These are phyloP conservation scores for Sinosuthora webbiana DNA, from an alignment of 2,113 vertebrate genomes.

Conservation along the genomic window DNA sequence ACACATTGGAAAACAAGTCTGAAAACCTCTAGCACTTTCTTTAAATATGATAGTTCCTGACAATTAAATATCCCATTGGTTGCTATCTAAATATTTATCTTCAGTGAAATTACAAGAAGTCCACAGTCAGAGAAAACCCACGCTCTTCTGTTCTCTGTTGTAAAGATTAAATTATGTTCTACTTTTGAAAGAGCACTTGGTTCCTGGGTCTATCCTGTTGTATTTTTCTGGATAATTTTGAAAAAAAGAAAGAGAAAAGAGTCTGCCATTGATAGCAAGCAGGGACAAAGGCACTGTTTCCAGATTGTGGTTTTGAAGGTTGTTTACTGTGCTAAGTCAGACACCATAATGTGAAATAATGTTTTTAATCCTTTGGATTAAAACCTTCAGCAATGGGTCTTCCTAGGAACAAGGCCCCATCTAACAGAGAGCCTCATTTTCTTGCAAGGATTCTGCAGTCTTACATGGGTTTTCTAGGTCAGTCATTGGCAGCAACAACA, in stretches of 20 bases:
- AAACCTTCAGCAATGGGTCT: background rate
- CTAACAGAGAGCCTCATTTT: background rate
- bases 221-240: background rate
- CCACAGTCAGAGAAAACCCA: slow-evolving; percentile 17
- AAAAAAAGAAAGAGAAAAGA: background rate
- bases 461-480: background rate
- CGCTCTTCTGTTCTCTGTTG: background rate
- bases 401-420: slow-evolving; percentile 10
- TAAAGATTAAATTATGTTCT: slow-evolving; percentile 6
- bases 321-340: slow-evolving; percentile 15
- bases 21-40: background rate
- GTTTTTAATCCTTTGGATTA: background rate
- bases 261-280: background rate
- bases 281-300: slow-evolving; percentile 4
- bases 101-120: slow-evolving; percentile 28
- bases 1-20: slow-evolving; percentile 19
- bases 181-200: background rate
- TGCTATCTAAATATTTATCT: slow-evolving; percentile 45
- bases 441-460: background rate
- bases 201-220: background rate
- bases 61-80: slow-evolving; percentile 34
- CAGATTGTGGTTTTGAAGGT: slow-evolving; percentile 17
- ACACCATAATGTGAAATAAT: slow-evolving; percentile 48
- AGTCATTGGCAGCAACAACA: background rate
- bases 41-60: slow-evolving; percentile 27